These are phyloP conservation scores for Eupeodes corollae DNA, from an alignment of 1,140 invertebrate species.

Conservation along the genomic window DNA sequence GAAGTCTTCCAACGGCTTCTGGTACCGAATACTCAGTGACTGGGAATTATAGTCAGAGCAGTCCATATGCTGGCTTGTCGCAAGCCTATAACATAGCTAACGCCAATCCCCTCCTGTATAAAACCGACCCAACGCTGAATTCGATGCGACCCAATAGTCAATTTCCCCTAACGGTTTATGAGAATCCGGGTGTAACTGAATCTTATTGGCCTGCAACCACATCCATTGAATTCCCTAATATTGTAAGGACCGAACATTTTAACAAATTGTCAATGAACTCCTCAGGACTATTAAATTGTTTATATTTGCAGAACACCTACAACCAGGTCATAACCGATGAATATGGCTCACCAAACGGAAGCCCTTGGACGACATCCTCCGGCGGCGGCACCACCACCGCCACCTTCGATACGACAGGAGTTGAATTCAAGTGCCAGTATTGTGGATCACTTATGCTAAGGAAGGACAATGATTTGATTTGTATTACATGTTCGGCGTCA, in stretches of 20 bases:
- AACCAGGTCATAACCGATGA: neutral
- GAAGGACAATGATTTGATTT: constrained; percentile 18
- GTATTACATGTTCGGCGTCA: constrained; percentile 11
- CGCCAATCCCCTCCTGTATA: constrained; percentile 17
- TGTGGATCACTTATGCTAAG: constrained; percentile 17
- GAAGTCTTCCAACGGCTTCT: constrained; percentile 17
- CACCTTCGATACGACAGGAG: neutral
- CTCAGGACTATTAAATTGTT: too few relatives aligned
- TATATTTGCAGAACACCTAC: neutral
- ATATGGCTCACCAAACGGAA: neutral
- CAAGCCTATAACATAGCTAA: constrained; percentile 5
- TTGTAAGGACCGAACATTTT: too few relatives aligned
- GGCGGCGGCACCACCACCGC: neutral
- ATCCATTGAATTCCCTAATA: too few relatives aligned
- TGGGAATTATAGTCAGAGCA: constrained; percentile 25
- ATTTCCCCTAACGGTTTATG: constrained; percentile 8
- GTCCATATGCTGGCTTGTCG: constrained; percentile 3
- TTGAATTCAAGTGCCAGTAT: constrained; percentile 13
- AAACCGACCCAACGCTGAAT: constrained; percentile 23
- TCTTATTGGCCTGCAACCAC: too few relatives aligned
- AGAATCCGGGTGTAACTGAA: too few relatives aligned
- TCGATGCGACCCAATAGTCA: constrained; percentile 16
- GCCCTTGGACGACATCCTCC: neutral
- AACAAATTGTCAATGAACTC: too few relatives aligned
- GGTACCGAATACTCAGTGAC: constrained; percentile 15